Base-by-base conservation (phyloP, 2,113 vertebrate genomes). In the Cephalopholis sonnerati region DNA sequence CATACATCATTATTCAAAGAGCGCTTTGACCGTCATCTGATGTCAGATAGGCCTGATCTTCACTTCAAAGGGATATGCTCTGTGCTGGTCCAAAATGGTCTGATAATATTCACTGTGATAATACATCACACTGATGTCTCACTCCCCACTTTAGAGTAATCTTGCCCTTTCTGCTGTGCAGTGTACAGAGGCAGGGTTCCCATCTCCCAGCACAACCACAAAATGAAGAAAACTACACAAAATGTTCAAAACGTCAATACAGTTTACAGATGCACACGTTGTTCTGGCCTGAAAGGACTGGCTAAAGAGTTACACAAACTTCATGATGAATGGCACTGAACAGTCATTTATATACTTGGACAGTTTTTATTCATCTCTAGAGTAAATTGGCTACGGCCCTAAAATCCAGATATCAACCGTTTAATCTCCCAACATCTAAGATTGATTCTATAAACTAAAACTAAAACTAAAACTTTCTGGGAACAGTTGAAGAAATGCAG, bases 31-130 rank as follows among this genome's bases (percentile, higher is more conserved):
- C 25, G 29, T 72, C 81, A 70, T 88, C 76, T 81, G 44, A 85
- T 90, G 81, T 87, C 83, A 90, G 84, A 89, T 53, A 81, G 79
- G 71, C 65, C 86, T 83, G 84, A 86, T 86, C 76, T 89, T 77
- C 76, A 83, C 86, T 84, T 22, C 88, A 90, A 89, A 90, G 74
- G 44, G 70, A 77, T 53, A n/a, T 32, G 66, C 41, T 73, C 64
- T 44, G 57, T 51, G 53, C 71, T 68, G 58, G 50, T 81, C 79
- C 79, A 87, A 77, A 68, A 83, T 75, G 62, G 53, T 85, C 83
- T 80, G 79, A 91, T 86, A 77, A 82, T 87, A 80, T 69, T 75
- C 78, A 24, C n/a, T 50, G 64, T 82, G 72, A 80, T 85, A 72
- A 81, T 81, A 57, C 69, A 79, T 85, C 82, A 86, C 72, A 41